phyloP scores from a whole-genome alignment of 2,113 vertebrate genomes.

The Elaphurus davidianus region DNA sequence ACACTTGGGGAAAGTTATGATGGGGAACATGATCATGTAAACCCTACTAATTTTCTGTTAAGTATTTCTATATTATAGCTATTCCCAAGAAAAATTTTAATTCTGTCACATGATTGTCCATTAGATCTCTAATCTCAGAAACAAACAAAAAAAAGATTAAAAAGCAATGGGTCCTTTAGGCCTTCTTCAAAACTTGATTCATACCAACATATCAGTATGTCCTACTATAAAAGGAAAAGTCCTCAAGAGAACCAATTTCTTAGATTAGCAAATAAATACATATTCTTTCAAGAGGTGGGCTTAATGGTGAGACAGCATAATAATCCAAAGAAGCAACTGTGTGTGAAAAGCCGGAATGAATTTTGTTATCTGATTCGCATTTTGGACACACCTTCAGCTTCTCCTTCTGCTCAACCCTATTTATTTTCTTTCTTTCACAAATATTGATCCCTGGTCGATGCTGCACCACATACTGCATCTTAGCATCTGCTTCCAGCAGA shows the following conservation, averaged over 20 bases:
- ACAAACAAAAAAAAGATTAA: not conserved
- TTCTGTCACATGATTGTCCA: not conserved
- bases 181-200: not conserved
- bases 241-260: not conserved
- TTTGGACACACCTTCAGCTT: not conserved
- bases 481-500: not conserved
- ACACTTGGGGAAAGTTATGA: not conserved
- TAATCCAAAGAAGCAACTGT: not conserved
- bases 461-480: not conserved
- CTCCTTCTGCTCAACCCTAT: not conserved
- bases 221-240: not conserved
- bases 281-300: not conserved
- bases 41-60: not conserved
- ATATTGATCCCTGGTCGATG: not conserved
- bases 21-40: not conserved
- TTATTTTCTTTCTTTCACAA: not conserved
- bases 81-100: not conserved
- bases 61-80: not conserved
- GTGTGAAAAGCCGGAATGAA: not conserved
- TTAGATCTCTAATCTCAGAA: not conserved
- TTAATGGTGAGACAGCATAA: not conserved
- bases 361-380: not conserved
- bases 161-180: not conserved
- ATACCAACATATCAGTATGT: not conserved
- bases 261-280: not conserved